Evolutionary conservation across 2,888 invertebrate genomes (phyloP), one percentile per base, ranked within the genome.

Genomic region (Bombylius major): DNA sequence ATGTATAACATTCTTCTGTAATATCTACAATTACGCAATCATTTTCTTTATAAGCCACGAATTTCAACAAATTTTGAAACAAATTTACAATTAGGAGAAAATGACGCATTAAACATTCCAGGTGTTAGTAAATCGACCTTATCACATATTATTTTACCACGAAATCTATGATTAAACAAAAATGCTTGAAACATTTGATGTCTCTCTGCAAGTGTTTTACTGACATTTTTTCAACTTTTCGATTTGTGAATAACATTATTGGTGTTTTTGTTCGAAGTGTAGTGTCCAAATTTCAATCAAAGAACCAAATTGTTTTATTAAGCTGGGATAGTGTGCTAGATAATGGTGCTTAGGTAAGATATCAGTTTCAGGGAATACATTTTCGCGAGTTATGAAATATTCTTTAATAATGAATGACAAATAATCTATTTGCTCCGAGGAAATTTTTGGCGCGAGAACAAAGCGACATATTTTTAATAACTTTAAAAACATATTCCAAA

Each of bases 261-360:
- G 48, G 33, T 54, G 49, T 23, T 54, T 54, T 31, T 48, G 44
- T 31, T 54, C 54, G 31, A 48, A 54, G 9, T 42, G 54, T 42
- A 49, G 39, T 5, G 48, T 54, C 49, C 42, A 54, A 13, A 48
- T 42, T 32, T 48, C 9, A 4, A 32, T 42, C 31, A 61, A 53
- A 31, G 60, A 56, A n/a, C 59, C 60, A 57, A 59, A 58, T 52
- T 56, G 34, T 47, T 47, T 56, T 50, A 59, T 57, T 34, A 56
- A 50, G 13, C 50, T 51, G 14, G 60, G 58, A 52, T 61, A 59
- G 44, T 61, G 59, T 12, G 50, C 42, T 44, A 59, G 53, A 34
- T 57, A 61, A 53, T 61, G 58, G 54, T 59, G 59, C 51, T 59
- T 59, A 36, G 58, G 58, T 11, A 58, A 55, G 50, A 59, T 45